A percentile compares a stretch with the other conserved stretches of the same genome.
Evolutionary conservation across 2,797 vertebrate species (phyloP).

Genomic region (Tamandua tetradactyla): DNA sequence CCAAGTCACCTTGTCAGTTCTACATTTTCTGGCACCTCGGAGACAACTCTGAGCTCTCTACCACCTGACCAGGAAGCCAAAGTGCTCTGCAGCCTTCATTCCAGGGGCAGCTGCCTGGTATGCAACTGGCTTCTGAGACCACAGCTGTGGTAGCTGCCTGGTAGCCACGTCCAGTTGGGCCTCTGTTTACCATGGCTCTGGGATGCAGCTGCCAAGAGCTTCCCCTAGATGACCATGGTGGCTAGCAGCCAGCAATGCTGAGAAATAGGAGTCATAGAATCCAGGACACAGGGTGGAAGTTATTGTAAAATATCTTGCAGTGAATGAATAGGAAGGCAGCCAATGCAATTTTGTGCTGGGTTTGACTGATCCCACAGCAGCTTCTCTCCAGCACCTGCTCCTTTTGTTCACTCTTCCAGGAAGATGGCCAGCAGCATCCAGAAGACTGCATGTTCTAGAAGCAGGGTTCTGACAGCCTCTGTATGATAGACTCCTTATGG

Average conservation of each 20-base stretch:
- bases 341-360: not conserved
- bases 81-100: not conserved
- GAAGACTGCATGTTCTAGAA: not conserved
- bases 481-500: accelerated
- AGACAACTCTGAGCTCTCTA: not conserved
- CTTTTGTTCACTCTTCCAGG: not conserved
- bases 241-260: not conserved
- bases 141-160: conserved; percentile 46
- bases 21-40: not conserved
- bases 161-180: not conserved
- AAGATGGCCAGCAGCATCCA: not conserved
- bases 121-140: not conserved
- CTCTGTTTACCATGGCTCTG: not conserved
- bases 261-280: not conserved
- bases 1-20: not conserved
- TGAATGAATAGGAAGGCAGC: not conserved
- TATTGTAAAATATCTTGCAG: not conserved
- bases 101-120: not conserved
- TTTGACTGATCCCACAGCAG: not conserved
- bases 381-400: not conserved
- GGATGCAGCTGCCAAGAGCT: conserved; percentile 47
- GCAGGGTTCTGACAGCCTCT: not conserved
- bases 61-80: not conserved
- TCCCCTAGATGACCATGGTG: conserved; percentile 27
- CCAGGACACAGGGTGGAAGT: conserved; percentile 25